Evolutionary conservation across 2,113 vertebrate genomes (phyloP).

Genomic region (Nerophis ophidion): DNA sequence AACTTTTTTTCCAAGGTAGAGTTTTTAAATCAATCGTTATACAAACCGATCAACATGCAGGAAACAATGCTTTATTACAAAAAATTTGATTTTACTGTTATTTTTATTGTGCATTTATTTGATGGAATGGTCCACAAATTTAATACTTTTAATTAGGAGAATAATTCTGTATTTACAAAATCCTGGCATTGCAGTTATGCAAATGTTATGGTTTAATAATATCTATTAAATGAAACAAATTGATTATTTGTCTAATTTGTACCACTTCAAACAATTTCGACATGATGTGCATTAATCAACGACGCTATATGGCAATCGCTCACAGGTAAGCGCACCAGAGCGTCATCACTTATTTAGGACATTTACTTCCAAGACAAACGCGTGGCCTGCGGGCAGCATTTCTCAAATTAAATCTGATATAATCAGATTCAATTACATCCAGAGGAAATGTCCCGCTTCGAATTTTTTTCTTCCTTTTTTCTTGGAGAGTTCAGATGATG

Average conservation of each 20-base stretch:
- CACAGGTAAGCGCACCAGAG: constrained; percentile 24
- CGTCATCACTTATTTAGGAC: neutral
- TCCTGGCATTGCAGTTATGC: too few species aligned
- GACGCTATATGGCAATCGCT: constrained; percentile 2
- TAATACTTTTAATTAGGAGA: neutral
- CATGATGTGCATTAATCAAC: too few species aligned
- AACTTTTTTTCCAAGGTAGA: too few species aligned
- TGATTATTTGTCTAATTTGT: neutral
- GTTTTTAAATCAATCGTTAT: too few species aligned
- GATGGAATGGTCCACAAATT: too few species aligned
- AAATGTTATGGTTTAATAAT: neutral
- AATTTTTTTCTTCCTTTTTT: constrained; percentile 37
- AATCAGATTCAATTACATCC: constrained; percentile 75
- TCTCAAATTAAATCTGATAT: constrained; percentile 74
- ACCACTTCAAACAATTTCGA: neutral
- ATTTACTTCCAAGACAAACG: constrained; percentile 39
- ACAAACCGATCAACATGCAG: too few species aligned
- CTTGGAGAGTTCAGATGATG: constrained; percentile 73
- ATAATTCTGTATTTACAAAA: too few species aligned
- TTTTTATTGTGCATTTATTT: too few species aligned
- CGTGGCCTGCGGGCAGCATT: constrained; percentile 56
- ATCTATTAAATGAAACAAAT: neutral
- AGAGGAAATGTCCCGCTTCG: constrained; percentile 66
- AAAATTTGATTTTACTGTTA: too few species aligned
- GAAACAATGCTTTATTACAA: too few species aligned